Base-by-base conservation (phyloP, 2,888 invertebrate genomes). In the Erebia palarica region DNA sequence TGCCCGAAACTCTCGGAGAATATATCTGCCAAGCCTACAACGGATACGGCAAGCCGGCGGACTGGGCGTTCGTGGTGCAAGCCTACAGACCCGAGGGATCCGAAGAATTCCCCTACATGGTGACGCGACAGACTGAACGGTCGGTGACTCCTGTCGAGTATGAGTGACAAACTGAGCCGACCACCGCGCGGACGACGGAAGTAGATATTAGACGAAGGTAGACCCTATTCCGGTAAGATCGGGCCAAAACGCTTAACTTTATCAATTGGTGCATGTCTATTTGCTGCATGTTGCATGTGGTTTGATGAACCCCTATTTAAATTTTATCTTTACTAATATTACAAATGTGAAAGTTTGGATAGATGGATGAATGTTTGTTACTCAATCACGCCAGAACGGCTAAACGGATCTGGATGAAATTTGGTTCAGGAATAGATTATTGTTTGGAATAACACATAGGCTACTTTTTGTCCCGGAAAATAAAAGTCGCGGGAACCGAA, bases 1-100 rank as follows among this genome's bases (percentile, higher is more conserved):
- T 95, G 51, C 81, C 96, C 21, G 94, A 95, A 8, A 96, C 96
- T 80, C 94, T 97, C 68, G 98, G 98, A 5, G 94, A 96, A 65
- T 99, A 99, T 90, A 96, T 96, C 8, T 99, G 99, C 83, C 96
- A 97, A 82, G 98, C 97, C 5, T 98, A 96, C 88, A 98, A 98
- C 83, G 97, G 97, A 2, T 84, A 95, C 10, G 96, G 96, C 13
- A 95, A 95, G 77, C 95, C 98, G 7, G 96, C 96, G 0, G 96
- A 96, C 63, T 96, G 97, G 95, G 94, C 95, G 14, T 94, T 97
- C 9, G 94, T 95, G 0, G 94, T 98, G 14, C 95, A 95, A 81
- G 96, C 97, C 0, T 89, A 95, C 75, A 96, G 96, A 18, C 96
- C 96, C 0, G 95, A 96, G n/a, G 94, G 94, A 11, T 11, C 65